A percentile compares a stretch with the other conserved stretches of the same genome.
Evolutionary conservation across 53 echinoderm and acorn worm genomes (phyloP).

Genomic region (Temnopleurus reevesii): DNA sequence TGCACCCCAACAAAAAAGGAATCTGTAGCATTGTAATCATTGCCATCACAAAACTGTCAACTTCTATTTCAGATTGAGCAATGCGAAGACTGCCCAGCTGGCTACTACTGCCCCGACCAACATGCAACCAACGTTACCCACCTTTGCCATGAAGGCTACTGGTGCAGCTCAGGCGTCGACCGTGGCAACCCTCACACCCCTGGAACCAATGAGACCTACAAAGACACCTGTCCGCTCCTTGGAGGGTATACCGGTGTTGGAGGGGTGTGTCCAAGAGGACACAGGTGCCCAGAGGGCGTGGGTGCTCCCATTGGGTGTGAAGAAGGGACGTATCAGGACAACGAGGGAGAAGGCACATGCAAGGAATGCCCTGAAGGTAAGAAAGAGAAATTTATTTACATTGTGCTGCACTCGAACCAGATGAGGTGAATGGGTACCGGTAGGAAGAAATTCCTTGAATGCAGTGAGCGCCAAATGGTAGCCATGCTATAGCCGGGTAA

Average conservation of each 20-base stretch:
- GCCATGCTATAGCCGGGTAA: too few species aligned
- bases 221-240: slow-evolving; percentile 88
- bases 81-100: slow-evolving; percentile 89
- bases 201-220: slow-evolving; percentile 88
- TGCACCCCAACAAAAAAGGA: too few species aligned
- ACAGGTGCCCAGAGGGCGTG: slow-evolving; percentile 83
- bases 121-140: slow-evolving; percentile 73
- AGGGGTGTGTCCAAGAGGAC: slow-evolving; percentile 89
- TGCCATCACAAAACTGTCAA: neutral
- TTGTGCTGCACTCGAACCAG: too few species aligned
- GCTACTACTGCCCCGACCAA: slow-evolving; percentile 81
- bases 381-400: neutral
- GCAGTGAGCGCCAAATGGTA: too few species aligned
- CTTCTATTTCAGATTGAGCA: slow-evolving; percentile 71
- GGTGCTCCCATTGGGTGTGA: slow-evolving; percentile 84
- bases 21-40: too few species aligned
- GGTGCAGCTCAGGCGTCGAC: slow-evolving; percentile 94
- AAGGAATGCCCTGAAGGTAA: slow-evolving; percentile 83
- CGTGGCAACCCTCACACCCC: slow-evolving; percentile 81
- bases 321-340: slow-evolving; percentile 87
- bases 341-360: slow-evolving; percentile 83
- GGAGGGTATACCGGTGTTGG: slow-evolving; percentile 95
- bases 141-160: slow-evolving; percentile 88
- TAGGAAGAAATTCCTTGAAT: too few species aligned
- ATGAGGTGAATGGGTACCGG: too few species aligned